Evolutionary conservation across 2,888 invertebrate genomes (phyloP).

Genomic region (Eupithecia subumbrata): DNA sequence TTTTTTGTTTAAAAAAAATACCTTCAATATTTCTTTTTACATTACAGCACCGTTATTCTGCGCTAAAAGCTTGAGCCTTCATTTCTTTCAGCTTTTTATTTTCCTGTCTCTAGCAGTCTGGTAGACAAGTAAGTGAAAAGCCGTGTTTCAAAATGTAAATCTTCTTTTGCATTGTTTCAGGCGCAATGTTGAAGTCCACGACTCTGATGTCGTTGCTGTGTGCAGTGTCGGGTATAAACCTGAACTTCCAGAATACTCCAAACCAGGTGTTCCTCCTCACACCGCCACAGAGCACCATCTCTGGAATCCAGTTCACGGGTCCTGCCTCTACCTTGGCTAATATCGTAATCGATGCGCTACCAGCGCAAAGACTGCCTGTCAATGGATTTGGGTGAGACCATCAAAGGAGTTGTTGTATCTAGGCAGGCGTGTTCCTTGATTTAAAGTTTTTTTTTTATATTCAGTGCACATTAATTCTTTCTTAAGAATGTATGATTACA

Average conservation of each 20-base stretch:
- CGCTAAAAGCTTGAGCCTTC: neutral
- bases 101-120: neutral
- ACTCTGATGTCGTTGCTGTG: conserved; percentile 49
- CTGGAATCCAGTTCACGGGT: conserved; percentile 43
- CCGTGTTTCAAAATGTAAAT: neutral
- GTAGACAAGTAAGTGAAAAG: neutral
- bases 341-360: conserved; percentile 45
- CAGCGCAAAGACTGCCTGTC: conserved; percentile 63
- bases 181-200: conserved; percentile 49
- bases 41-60: neutral
- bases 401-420: neutral
- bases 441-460: too few species aligned
- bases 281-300: conserved; percentile 30
- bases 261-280: conserved; percentile 43
- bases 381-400: conserved; percentile 65
- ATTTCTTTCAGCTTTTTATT: neutral
- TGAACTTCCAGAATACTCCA: conserved; percentile 41
- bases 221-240: conserved; percentile 48
- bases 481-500: too few species aligned
- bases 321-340: conserved; percentile 50
- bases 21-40: neutral
- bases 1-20: too few species aligned
- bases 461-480: too few species aligned
- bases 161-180: conserved; percentile 55
- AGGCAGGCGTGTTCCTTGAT: neutral